These are phyloP conservation scores for Ceyx melanurus DNA, from an alignment of 2,113 vertebrate species.

Conservation along the genomic window DNA sequence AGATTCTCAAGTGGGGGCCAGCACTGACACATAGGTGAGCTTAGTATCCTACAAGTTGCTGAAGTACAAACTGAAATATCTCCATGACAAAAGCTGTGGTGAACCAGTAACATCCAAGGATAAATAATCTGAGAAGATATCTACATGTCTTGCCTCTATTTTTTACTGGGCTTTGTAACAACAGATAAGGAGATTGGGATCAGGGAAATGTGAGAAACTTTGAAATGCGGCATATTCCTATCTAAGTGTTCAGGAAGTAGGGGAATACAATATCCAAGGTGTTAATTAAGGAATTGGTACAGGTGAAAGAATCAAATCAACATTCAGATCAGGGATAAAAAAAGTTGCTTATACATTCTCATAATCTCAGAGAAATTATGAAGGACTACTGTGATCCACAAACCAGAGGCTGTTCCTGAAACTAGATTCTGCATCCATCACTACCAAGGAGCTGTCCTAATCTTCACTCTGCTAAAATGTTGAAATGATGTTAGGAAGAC, in stretches of 20 bases:
- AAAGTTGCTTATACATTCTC: background rate
- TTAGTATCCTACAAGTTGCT: background rate
- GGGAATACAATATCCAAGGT: background rate
- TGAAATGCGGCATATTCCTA: rapidly evolving
- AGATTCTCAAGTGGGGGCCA: rapidly evolving
- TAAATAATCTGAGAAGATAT: background rate
- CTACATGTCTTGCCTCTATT: background rate
- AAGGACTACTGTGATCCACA: background rate
- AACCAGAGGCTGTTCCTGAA: background rate
- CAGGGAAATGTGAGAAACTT: background rate
- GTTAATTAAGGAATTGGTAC: background rate
- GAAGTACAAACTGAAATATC: background rate
- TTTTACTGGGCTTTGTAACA: background rate
- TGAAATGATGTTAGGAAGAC: background rate
- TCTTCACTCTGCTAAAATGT: background rate
- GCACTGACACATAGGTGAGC: rapidly evolving
- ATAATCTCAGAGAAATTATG: background rate
- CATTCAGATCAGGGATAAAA: background rate
- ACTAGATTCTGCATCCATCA: too few relatives aligned
- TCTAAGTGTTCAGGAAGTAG: background rate
- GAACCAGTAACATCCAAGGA: background rate
- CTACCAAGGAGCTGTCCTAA: too few relatives aligned
- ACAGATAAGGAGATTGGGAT: background rate
- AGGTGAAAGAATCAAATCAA: background rate
- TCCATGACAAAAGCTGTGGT: background rate